Evolutionary conservation across 2,888 invertebrate species (phyloP), one percentile per base, ranked within the genome.

Genomic region (Craniophora ligustri): DNA sequence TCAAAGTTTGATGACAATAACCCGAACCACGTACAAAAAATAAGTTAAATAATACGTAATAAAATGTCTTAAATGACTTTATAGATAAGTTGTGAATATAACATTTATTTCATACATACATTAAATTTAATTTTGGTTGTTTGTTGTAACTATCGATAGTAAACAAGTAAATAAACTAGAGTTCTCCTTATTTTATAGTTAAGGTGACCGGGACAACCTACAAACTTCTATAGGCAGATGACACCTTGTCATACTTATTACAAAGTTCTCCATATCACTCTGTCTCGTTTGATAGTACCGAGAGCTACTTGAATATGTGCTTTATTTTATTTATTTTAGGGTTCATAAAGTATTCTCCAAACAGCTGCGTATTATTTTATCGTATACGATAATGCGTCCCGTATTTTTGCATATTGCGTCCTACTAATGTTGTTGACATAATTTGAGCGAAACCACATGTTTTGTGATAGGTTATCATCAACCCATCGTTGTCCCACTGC

Each of bases 161-260:
- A 23, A 23, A 23, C 23, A 19, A 5, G 13, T 8, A 21, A 5
- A 28, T n/a, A 15, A 10, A 38, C 7, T 10, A 39, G 4, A 21
- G 5, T 2, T 5, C 10, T 34, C 3, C 11, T 31, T 4, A 1
- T 2, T 47, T 60, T 23, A 51, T 26, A 18, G n/a, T 28, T 15
- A 54, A 59, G 45, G 59, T 63, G 55, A 60, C 56, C 32, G 56
- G 6, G 7, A 13, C 5, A 23, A 41, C 56, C 56, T 7, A 5
- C 8, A 15, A 41, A 41, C n/a, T 41, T 63, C 26, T 18, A n/a
- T 13, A 63, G 55, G 31, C 40, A 63, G 31, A 45, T 32, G 5
- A 42, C 18, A 15, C 0, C n/a, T n/a, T n/a, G n/a, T 26, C 11
- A 16, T 39, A 16, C 15, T 34, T 26, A 3, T 28, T 19, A 3